Evolutionary conservation across 2,113 vertebrate species (phyloP).

Genomic region (Atherinomorus stipes): DNA sequence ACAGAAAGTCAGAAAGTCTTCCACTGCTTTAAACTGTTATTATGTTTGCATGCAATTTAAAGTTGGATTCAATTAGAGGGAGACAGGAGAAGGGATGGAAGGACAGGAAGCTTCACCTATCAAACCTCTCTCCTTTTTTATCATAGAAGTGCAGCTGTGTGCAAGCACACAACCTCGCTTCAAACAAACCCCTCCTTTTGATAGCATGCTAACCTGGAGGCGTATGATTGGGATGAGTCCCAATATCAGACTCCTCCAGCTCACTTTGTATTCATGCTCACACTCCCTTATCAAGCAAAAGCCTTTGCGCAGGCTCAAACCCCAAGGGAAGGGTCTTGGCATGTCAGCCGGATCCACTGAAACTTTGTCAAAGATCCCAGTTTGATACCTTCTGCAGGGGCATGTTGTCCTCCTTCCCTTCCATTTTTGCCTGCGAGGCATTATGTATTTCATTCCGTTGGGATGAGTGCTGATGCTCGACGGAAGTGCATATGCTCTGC

Average conservation of each 20-base stretch:
- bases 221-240: constrained; percentile 57
- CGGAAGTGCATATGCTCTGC: constrained; percentile 8
- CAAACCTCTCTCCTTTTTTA: constrained; percentile 65
- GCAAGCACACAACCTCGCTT: constrained; percentile 60
- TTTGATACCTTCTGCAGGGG: constrained; percentile 44
- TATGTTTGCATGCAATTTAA: constrained; percentile 19
- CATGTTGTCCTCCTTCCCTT: constrained; percentile 41
- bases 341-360: constrained; percentile 44
- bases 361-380: constrained; percentile 49
- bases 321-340: constrained; percentile 43
- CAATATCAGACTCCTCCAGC: constrained; percentile 63
- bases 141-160: constrained; percentile 67
- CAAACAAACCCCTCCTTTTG: constrained; percentile 67
- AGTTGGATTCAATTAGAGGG: constrained; percentile 34
- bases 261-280: constrained; percentile 64
- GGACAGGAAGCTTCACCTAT: constrained; percentile 58
- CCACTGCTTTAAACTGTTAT: constrained; percentile 5
- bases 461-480: constrained; percentile 18
- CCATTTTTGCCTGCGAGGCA: constrained; percentile 21
- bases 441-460: constrained; percentile 40
- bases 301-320: constrained; percentile 46
- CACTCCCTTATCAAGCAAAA: constrained; percentile 65
- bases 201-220: constrained; percentile 74
- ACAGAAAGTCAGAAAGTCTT: not conserved
- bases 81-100: constrained; percentile 26